A percentile compares a stretch with the other conserved stretches of the same genome.
Evolutionary conservation across 92 coral and sea anemone species (phyloP).

Genomic region (Palythoa heliodiscus): DNA sequence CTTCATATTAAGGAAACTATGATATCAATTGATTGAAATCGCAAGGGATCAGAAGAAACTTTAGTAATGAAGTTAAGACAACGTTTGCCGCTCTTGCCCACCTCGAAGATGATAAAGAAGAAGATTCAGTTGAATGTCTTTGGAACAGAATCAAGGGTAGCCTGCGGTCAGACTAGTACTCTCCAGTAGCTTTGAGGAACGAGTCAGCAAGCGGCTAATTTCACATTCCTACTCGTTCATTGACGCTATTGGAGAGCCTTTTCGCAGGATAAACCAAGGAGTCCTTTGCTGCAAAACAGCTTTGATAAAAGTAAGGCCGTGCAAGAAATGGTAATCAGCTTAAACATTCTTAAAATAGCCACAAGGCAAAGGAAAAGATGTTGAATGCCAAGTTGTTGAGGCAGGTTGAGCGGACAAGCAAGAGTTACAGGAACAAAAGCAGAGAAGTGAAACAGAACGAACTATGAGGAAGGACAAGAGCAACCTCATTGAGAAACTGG

Average conservation of each 20-base stretch:
- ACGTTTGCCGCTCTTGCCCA: background rate
- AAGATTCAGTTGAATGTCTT: background rate
- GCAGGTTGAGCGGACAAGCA: background rate
- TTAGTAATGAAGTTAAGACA: background rate
- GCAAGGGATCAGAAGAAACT: background rate
- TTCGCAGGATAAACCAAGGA: no score
- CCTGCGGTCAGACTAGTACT: no score
- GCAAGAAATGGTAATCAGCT: background rate
- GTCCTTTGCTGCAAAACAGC: background rate
- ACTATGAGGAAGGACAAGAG: no score
- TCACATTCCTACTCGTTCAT: no score
- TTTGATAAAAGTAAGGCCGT: background rate
- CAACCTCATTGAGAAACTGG: no score
- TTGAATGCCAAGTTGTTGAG: background rate
- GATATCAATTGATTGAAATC: background rate
- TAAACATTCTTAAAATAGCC: background rate
- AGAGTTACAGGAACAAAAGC: background rate
- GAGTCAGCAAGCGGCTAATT: no score
- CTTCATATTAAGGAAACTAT: no score
- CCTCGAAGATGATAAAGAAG: background rate
- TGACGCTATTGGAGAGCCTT: no score
- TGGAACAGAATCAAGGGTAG: background rate
- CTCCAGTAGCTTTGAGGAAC: no score
- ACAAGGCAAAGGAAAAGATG: background rate
- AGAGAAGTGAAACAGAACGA: background rate